phyloP scores from a whole-genome alignment of 2,797 vertebrate species.

The Limnodromus scolopaceus region DNA sequence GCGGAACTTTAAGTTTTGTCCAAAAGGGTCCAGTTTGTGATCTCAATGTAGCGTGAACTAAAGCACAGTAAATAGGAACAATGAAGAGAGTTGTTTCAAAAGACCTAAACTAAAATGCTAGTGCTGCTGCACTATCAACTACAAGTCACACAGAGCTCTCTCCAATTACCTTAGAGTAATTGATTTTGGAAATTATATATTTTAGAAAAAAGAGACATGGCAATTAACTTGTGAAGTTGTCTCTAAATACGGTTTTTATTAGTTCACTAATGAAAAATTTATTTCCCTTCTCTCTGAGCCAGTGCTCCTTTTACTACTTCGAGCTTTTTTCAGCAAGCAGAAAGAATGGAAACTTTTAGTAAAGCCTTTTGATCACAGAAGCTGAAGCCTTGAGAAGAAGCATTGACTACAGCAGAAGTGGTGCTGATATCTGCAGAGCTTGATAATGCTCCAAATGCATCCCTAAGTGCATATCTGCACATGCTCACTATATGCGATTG shows the following conservation, averaged over 20 bases:
- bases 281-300: conserved; percentile 24
- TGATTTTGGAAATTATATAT: neutral
- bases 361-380: conserved; percentile 1
- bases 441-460: neutral
- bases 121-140: neutral
- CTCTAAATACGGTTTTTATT: neutral
- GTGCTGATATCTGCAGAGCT: neutral
- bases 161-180: neutral
- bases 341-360: neutral
- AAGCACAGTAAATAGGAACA: neutral
- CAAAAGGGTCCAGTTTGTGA: neutral
- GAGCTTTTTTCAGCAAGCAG: conserved; percentile 10
- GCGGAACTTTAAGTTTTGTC: neutral
- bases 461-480: neutral
- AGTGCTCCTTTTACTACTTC: neutral
- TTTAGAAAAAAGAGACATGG: neutral
- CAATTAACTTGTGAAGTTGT: neutral
- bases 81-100: neutral
- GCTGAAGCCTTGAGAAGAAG: neutral
- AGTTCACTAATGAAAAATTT: neutral
- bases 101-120: neutral
- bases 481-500: neutral
- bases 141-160: neutral
- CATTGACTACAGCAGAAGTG: neutral
- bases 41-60: neutral